Evolutionary conservation across 2,797 vertebrate species (phyloP).

Genomic region (Petrocephalus sullivani): DNA sequence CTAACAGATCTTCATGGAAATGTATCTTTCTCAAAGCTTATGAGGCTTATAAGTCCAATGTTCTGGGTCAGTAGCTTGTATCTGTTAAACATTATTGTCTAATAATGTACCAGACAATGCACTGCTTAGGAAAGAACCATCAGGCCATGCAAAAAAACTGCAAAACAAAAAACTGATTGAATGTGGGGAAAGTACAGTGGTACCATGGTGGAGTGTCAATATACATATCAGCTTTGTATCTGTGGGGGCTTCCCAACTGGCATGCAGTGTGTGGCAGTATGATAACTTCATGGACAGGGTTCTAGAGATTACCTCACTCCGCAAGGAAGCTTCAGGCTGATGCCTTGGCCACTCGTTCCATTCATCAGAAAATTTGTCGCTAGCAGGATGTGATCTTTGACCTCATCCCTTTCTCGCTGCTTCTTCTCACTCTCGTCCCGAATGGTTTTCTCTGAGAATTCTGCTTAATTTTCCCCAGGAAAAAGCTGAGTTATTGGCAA

Average conservation of each 20-base stretch:
- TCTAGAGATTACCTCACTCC: slow-evolving; percentile 22
- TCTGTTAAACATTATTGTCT: background rate
- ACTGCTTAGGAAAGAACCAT: background rate
- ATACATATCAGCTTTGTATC: slow-evolving; percentile 12
- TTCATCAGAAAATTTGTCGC: background rate
- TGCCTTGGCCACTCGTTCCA: background rate
- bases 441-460: background rate
- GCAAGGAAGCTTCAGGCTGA: background rate
- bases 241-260: slow-evolving; percentile 33
- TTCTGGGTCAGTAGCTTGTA: background rate
- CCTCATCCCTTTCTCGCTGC: background rate
- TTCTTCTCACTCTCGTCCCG: background rate
- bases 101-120: background rate
- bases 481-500: background rate
- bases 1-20: slow-evolving; percentile 38
- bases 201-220: background rate
- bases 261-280: slow-evolving; percentile 22
- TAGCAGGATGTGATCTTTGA: slow-evolving; percentile 23
- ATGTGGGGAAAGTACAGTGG: slow-evolving; percentile 14
- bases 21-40: slow-evolving; percentile 31
- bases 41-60: slow-evolving; percentile 16
- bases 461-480: slow-evolving; percentile 1
- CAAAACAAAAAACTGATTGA: slow-evolving; percentile 8
- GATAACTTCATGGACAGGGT: slow-evolving; percentile 12
- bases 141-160: background rate